Percentiles rank a stretch among this genome's conserved stretches.
phyloP scores from a whole-genome alignment of 2,797 vertebrate genomes.

The Hylomyscus alleni region DNA sequence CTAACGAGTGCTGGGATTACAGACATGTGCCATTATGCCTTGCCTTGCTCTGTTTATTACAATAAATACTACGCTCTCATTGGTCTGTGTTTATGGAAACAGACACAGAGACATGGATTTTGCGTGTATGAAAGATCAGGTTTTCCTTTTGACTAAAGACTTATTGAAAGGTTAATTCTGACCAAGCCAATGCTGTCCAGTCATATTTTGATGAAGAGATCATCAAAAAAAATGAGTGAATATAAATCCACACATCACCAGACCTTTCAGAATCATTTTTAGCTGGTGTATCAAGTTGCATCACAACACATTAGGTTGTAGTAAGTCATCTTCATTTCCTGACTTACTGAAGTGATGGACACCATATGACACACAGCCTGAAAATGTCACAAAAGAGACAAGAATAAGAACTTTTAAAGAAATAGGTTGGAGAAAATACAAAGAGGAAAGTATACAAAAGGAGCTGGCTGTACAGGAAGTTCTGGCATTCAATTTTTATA shows the following conservation, averaged over 20 bases:
- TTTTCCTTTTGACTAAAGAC: neutral
- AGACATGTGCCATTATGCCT: neutral
- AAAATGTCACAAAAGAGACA: conserved; percentile 21
- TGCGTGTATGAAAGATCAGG: neutral
- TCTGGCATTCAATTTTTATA: neutral
- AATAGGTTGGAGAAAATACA: neutral
- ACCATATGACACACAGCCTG: neutral
- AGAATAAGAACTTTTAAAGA: conserved; percentile 16
- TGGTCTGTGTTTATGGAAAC: neutral
- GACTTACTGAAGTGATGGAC: conserved; percentile 6
- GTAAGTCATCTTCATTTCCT: neutral
- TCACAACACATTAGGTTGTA: neutral
- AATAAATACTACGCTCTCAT: neutral
- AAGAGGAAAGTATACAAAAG: neutral
- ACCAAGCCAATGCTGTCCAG: neutral
- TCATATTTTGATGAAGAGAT: neutral
- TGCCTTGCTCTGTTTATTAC: neutral
- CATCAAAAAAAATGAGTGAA: neutral
- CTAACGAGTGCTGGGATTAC: neutral
- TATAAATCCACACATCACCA: neutral
- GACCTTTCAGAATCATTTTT: conserved; percentile 4
- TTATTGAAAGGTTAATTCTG: conserved; percentile 19
- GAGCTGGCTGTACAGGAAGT: neutral
- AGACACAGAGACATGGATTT: neutral
- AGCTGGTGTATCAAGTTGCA: neutral